Evolutionary conservation across 1,140 invertebrate genomes (phyloP), one percentile per base, ranked within the genome.

Genomic region (Physella acuta): DNA sequence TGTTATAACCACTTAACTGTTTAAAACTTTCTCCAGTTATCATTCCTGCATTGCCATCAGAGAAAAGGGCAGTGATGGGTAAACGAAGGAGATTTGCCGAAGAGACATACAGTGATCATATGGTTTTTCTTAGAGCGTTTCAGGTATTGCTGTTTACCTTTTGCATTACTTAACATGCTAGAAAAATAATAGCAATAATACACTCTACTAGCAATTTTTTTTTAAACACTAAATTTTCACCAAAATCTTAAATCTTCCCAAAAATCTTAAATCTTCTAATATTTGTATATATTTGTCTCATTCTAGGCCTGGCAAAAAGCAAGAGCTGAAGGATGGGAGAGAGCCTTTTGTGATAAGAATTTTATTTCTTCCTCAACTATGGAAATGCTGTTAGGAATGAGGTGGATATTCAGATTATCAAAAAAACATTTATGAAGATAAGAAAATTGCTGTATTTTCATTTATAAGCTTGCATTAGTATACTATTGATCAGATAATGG

Each of bases 91-190:
- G 90, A 69, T 90, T 97, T 71, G 88, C 92, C 0, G 88, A 90
- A 1, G 89, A 89, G 56, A 90, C 92, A 14, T 91, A 89, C 72
- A 97, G 94, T 71, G 97, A 99, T 86, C 96, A 99, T 80, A 92
- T 98, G 88, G 88, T 90, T 5, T 86, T 97, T 37, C 85, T 98
- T 5, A 87, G 92, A 77, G 90, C 92, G 0, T 97, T 95, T 84
- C 92, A 95, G 87, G 90, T 90, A 91, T 89, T 53, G 26, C 2
- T 55, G 17, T 44, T 60, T 44, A 44, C n/a, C 26, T 8, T 36
- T n/a, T 28, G 31, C 33, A 26, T 30, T 52, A 16, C 28, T 59
- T 31, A 66, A 14, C 3, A 66, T n/a, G n/a, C n/a, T n/a, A n/a
- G n/a, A n/a, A n/a, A n/a, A n/a, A n/a, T n/a, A n/a, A n/a, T n/a